These are phyloP conservation scores for Ephestia elutella DNA, from an alignment of 1,140 invertebrate genomes.

Conservation along the genomic window DNA sequence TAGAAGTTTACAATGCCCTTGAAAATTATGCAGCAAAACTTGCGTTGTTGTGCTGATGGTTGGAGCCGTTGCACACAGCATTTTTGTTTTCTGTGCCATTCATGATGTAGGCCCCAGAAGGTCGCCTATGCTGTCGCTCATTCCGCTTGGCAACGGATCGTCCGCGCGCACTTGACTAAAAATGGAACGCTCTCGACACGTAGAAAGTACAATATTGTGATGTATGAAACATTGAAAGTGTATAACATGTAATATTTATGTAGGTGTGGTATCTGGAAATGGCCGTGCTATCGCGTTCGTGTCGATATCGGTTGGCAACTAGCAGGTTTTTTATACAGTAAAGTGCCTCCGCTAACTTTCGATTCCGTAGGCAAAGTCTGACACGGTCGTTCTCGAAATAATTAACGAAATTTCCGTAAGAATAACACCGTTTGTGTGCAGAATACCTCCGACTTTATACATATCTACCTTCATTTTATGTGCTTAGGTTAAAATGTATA, in stretches of 20 bases:
- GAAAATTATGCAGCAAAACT: slow-evolving; percentile 74
- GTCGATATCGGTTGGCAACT: slow-evolving; percentile 7
- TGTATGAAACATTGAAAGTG: slow-evolving; percentile 55
- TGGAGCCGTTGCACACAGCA: slow-evolving; percentile 36
- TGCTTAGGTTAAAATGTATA: too few species aligned
- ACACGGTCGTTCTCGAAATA: not conserved
- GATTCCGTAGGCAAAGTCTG: slow-evolving; percentile 3
- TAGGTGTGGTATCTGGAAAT: slow-evolving; percentile 32
- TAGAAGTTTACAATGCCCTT: slow-evolving; percentile 66
- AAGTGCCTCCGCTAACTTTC: slow-evolving; percentile 16
- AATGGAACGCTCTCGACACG: slow-evolving; percentile 64
- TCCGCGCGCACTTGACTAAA: slow-evolving; percentile 53
- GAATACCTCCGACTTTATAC: too few species aligned
- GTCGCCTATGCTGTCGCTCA: slow-evolving; percentile 27
- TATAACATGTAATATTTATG: slow-evolving; percentile 29
- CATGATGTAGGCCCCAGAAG: slow-evolving; percentile 30
- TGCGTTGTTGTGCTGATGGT: slow-evolving; percentile 42
- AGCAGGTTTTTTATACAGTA: slow-evolving; percentile 9
- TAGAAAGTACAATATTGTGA: slow-evolving; percentile 63
- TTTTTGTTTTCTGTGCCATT: slow-evolving; percentile 49
- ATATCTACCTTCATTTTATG: too few species aligned
- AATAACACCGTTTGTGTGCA: not conserved
- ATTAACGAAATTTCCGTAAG: not conserved
- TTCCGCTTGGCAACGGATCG: slow-evolving; percentile 50
- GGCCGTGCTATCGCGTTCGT: slow-evolving; percentile 25